Conservation (phyloP, 2,888 invertebrate species). For the Micoletzkya japonica region DNA sequence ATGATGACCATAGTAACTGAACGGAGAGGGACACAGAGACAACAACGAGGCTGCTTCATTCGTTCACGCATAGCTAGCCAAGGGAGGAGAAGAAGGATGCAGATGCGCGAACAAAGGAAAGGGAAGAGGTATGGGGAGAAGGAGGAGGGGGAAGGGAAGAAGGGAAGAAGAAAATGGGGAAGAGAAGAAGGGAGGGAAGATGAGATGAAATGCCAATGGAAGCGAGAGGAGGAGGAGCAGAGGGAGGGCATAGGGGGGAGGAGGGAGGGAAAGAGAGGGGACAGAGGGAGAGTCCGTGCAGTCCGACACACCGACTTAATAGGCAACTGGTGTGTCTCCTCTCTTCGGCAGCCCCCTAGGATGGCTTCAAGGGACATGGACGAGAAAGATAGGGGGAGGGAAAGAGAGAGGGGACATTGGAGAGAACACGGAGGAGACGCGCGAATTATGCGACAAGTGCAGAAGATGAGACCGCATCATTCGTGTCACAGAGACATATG, state of each 20-base stretch:
- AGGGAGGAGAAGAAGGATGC: conserved; percentile 5
- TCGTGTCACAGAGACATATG: no score
- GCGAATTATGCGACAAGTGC: no score
- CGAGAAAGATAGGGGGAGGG: no score
- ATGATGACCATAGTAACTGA: no score
- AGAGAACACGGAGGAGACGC: no score
- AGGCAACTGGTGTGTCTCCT: no score
- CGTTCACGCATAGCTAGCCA: conserved; percentile 10
- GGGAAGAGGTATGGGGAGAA: conserved; percentile 3
- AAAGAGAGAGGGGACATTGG: no score
- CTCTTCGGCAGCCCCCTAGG: no score
- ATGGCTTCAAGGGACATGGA: no score
- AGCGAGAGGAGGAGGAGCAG: background rate
- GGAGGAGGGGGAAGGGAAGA: background rate
- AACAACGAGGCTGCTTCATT: conserved; percentile 14
- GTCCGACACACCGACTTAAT: no score
- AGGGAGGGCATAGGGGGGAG: background rate
- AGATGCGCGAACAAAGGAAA: conserved; percentile 18
- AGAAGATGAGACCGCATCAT: no score
- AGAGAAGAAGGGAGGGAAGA: background rate
- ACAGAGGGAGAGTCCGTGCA: background rate
- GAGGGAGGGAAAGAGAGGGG: background rate
- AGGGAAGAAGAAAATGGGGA: background rate
- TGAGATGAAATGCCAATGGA: background rate
- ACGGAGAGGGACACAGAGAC: background rate